A percentile compares a stretch with the other conserved stretches of the same genome.
These are phyloP conservation scores for Liposcelis brunnea DNA, from an alignment of 2,888 invertebrate species.

Conservation along the genomic window DNA sequence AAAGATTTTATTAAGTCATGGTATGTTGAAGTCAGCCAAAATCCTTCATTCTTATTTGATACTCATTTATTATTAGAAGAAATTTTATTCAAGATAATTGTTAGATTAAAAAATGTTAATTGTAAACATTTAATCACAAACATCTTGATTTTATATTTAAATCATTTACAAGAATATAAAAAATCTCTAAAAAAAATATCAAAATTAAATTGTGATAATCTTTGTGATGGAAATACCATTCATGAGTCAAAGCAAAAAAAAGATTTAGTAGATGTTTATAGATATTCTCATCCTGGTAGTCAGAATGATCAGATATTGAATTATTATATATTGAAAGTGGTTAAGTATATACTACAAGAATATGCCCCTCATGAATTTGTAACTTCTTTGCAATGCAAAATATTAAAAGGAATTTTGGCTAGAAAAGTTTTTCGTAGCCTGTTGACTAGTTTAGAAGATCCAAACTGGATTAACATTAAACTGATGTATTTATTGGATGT, in stretches of 20 bases:
- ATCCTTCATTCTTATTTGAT: constrained; percentile 6
- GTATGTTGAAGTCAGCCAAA: not conserved
- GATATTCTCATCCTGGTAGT: constrained; percentile 1
- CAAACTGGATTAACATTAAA: not conserved
- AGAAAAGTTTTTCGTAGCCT: not conserved
- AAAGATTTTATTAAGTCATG: constrained; percentile 4
- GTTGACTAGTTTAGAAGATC: not conserved
- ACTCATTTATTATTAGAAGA: constrained; percentile 6
- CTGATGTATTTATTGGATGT: not conserved
- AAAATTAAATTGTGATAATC: constrained; percentile 4
- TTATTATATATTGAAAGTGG: constrained; percentile 4
- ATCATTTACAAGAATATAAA: constrained; percentile 8
- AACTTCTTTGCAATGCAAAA: constrained; percentile 1
- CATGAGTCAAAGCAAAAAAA: not conserved
- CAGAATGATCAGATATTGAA: not conserved
- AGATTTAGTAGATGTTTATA: not conserved
- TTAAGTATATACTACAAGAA: not conserved
- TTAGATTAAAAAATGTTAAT: not conserved
- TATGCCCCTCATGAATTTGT: constrained; percentile 3
- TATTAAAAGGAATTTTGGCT: not conserved
- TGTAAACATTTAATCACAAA: constrained; percentile 1
- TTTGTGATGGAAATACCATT: too few relatives aligned
- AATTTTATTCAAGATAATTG: constrained; percentile 4
- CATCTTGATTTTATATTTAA: constrained; percentile 4
- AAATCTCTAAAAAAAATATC: not conserved